Evolutionary conservation across 2,797 vertebrate genomes (phyloP).

Genomic region (Neoniphon sammara): DNA sequence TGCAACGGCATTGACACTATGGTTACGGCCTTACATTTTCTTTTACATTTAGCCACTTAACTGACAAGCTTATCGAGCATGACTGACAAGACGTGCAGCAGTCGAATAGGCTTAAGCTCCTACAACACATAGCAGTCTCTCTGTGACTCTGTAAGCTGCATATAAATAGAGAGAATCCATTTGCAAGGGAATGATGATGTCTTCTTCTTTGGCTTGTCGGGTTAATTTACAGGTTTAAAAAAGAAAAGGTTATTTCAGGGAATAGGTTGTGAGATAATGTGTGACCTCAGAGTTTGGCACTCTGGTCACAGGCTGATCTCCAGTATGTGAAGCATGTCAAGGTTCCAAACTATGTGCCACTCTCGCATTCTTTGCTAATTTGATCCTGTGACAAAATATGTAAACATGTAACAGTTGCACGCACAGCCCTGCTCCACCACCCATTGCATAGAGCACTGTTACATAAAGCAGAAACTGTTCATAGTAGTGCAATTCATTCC

Average conservation of each 20-base stretch:
- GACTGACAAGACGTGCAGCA: background rate
- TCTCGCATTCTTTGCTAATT: background rate
- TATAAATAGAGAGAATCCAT: background rate
- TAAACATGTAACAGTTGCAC: too few species aligned
- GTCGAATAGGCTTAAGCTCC: background rate
- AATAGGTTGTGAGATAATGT: too few species aligned
- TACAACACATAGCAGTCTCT: background rate
- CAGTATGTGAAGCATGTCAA: slow-evolving; percentile 30
- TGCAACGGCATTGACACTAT: too few species aligned
- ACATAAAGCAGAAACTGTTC: too few species aligned
- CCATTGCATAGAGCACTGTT: too few species aligned
- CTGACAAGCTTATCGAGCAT: too few species aligned
- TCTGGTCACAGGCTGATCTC: background rate
- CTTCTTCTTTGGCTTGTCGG: background rate
- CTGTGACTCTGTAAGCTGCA: too few species aligned
- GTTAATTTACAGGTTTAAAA: background rate
- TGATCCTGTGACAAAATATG: background rate
- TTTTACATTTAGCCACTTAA: background rate
- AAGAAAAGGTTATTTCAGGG: background rate
- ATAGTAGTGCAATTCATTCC: too few species aligned
- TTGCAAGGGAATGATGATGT: background rate
- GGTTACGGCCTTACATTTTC: background rate
- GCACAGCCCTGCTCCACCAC: too few species aligned
- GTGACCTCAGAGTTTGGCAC: background rate
- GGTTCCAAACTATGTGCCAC: slow-evolving; percentile 32